Evolutionary conservation across 2,113 vertebrate genomes (phyloP).

Genomic region (Myotis yumanensis): DNA sequence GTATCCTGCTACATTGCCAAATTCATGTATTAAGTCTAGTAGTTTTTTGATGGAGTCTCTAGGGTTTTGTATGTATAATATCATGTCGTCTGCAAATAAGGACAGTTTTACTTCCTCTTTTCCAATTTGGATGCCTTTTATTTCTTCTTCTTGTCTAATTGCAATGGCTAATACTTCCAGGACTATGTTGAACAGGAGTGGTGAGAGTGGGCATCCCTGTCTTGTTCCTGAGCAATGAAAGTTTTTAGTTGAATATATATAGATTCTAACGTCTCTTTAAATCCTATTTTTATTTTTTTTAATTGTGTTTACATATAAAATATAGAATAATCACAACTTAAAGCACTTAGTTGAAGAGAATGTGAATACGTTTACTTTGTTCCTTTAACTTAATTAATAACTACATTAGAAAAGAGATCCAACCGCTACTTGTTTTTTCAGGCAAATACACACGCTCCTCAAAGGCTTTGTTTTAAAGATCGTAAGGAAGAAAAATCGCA

Average conservation of each 20-base stretch:
- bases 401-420: constrained; percentile 23
- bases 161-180: no score
- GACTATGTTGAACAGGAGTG: no score
- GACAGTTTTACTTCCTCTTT: no score
- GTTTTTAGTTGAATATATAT: not conserved
- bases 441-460: not conserved
- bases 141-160: no score
- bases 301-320: constrained; percentile 12
- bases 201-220: no score
- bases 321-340: not conserved
- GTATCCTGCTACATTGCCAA: no score
- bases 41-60: no score
- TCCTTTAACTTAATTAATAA: constrained; percentile 31
- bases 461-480: constrained; percentile 15
- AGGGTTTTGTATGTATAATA: no score
- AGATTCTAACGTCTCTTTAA: no score
- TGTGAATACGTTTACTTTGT: not conserved
- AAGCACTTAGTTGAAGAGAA: not conserved
- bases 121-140: no score
- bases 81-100: no score
- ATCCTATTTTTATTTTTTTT: not conserved
- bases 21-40: no score
- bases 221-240: not conserved
- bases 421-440: not conserved
- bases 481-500: constrained; percentile 1